Evolutionary conservation across 2,113 vertebrate genomes (phyloP).

Genomic region (Carollia perspicillata): DNA sequence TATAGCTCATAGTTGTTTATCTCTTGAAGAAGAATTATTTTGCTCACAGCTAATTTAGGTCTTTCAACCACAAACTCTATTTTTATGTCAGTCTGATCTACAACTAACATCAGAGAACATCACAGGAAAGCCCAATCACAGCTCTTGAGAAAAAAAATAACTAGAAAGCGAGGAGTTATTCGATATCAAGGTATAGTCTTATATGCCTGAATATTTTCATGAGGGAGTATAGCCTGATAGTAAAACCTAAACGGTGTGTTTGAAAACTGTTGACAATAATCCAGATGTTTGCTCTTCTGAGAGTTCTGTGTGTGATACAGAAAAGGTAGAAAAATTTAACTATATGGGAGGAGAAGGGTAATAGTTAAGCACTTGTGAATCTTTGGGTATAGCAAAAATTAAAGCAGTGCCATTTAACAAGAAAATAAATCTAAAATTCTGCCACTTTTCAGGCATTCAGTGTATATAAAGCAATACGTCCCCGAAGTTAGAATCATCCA

Average conservation of each 20-base stretch:
- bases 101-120: neutral
- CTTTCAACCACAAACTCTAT: neutral
- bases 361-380: neutral
- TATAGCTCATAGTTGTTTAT: neutral
- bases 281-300: neutral
- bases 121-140: neutral
- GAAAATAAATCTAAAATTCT: constrained; percentile 29
- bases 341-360: neutral
- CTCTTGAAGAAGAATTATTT: constrained; percentile 13
- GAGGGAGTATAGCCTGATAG: neutral
- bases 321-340: neutral
- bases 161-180: neutral
- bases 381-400: neutral
- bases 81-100: neutral
- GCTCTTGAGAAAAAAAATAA: neutral
- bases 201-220: neutral
- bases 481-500: neutral
- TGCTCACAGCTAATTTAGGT: neutral
- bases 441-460: neutral
- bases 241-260: neutral
- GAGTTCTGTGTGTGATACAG: neutral
- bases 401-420: neutral
- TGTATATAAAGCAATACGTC: neutral
- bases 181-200: neutral
- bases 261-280: neutral